phyloP scores from a whole-genome alignment of 2,888 invertebrate species.

The Abrostola triplasia region DNA sequence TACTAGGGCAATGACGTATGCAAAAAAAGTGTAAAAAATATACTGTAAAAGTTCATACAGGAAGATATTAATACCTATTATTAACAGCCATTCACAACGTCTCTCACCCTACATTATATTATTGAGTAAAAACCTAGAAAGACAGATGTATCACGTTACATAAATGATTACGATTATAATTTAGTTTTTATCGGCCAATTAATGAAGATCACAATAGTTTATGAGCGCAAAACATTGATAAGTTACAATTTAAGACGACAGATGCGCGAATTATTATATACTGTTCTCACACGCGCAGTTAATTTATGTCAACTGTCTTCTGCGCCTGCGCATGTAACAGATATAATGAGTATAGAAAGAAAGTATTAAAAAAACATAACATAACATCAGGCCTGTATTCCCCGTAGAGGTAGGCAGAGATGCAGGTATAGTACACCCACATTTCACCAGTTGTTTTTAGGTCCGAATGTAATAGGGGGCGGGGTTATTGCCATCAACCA shows the following conservation, averaged over 20 bases:
- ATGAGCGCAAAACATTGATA: conserved; percentile 11
- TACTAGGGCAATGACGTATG: too few species aligned
- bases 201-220: conserved; percentile 19
- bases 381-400: too few species aligned
- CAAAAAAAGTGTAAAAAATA: too few species aligned
- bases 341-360: not conserved
- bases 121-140: conserved; percentile 14
- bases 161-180: conserved; percentile 21
- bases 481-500: too few species aligned
- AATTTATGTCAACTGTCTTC: not conserved
- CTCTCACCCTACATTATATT: conserved; percentile 32
- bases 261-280: conserved; percentile 14
- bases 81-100: conserved; percentile 4
- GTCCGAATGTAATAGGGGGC: too few species aligned
- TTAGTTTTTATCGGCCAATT: conserved; percentile 35
- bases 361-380: not conserved
- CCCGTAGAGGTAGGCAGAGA: too few species aligned
- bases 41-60: too few species aligned
- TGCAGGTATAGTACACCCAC: too few species aligned
- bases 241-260: conserved; percentile 14
- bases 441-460: too few species aligned
- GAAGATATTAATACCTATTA: not conserved
- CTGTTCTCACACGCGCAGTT: conserved; percentile 4
- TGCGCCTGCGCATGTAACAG: not conserved
- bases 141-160: conserved; percentile 43